Base-by-base conservation (phyloP, 2,797 vertebrate species). In the Miopithecus talapoin region DNA sequence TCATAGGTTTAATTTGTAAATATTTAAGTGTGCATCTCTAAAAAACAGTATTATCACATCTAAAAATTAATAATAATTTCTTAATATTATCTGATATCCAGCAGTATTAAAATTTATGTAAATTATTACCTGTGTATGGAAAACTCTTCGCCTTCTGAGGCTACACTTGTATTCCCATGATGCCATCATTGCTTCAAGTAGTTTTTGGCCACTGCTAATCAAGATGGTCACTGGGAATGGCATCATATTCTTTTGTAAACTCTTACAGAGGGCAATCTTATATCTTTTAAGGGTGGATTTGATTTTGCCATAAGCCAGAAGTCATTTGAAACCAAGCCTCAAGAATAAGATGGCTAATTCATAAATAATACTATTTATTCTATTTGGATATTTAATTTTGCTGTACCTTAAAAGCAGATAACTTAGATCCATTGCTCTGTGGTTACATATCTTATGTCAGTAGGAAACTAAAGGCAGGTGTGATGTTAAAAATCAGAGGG, bases 271-370 rank as follows among this genome's bases (percentile, higher is more conserved):
- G 21, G 57, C 30, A 39, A 89, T 19, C 9, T 76, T 91, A 96
- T 81, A 85, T 75, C 39, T 76, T 94, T 85, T 79, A 75, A 87
- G 55, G 46, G 13, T 86, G 26, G 36, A 50, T 90, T 97, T 94
- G 39, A 46, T 95, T 86, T 85, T 79, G 28, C 28, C 48, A 21
- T 64, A 95, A 89, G 28, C 59, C 46, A 64, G 86, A 94, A 89
- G 53, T 86, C 74, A 76, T 95, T 72, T 97, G 53, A 75, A 93
- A 74, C 41, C 26, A 75, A 89, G 76, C 5, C 30, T 86, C 16
- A 61, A 92, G 46, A 64, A 33, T 55, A 91, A 48, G 70, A 36
- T 76, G 64, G 41, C 24, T 74, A 85, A 80, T 64, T 89, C 76
- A 33, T 50, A 50, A 85, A 76, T 22, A 76, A 41, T 55, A 64